phyloP scores from a whole-genome alignment of 2,113 vertebrate species.

The Riparia riparia region DNA sequence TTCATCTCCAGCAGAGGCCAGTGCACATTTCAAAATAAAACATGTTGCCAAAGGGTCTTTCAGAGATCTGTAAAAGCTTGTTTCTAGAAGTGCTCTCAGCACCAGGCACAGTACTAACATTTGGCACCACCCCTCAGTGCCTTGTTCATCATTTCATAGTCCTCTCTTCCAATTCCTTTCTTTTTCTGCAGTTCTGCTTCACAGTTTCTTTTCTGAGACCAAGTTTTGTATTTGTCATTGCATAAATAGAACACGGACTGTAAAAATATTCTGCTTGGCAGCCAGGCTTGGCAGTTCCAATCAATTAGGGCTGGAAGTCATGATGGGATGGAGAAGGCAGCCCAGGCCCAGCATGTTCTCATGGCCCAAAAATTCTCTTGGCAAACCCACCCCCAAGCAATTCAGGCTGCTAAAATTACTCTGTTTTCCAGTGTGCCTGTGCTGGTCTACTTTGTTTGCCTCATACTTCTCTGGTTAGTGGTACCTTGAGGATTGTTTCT shows the following conservation, averaged over 20 bases:
- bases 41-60: not conserved
- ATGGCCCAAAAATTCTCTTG: slow-evolving; percentile 64
- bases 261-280: slow-evolving; percentile 72
- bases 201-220: not conserved
- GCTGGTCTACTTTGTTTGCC: not conserved
- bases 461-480: not conserved
- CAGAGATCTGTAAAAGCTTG: not conserved
- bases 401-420: slow-evolving; percentile 21
- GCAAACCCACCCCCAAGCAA: not conserved
- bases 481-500: not conserved
- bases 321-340: slow-evolving; percentile 21
- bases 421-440: slow-evolving; percentile 6
- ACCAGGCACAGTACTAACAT: not conserved
- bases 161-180: not conserved
- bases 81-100: not conserved
- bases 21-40: not conserved
- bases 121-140: not conserved
- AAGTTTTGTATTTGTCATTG: slow-evolving; percentile 40
- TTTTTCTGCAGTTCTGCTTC: not conserved
- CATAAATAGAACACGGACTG: slow-evolving; percentile 46
- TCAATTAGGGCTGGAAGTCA: slow-evolving; percentile 66
- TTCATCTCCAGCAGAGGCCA: not conserved
- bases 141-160: not conserved
- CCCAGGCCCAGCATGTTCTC: slow-evolving; percentile 6
- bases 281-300: slow-evolving; percentile 55